These are phyloP conservation scores for Coluber constrictor DNA, from an alignment of 2,797 vertebrate genomes.

Conservation along the genomic window DNA sequence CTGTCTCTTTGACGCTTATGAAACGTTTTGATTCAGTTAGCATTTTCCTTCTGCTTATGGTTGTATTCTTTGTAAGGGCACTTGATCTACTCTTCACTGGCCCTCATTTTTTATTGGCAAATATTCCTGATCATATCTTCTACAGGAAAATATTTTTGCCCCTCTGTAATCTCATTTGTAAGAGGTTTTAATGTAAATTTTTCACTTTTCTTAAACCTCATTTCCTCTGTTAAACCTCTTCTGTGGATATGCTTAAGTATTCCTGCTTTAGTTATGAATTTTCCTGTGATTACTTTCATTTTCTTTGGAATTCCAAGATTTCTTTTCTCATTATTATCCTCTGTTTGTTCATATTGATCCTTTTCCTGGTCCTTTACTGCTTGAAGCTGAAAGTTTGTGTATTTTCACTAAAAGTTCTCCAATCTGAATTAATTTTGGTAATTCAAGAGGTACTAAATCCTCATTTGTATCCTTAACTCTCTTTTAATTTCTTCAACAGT, in stretches of 20 bases:
- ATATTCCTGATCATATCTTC: neutral
- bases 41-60: neutral
- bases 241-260: neutral
- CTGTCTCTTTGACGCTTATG: neutral
- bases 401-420: neutral
- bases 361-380: neutral
- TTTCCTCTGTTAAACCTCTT: neutral
- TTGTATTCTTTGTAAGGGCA: neutral
- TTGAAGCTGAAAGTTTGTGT: neutral
- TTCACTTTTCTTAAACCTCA: neutral
- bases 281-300: neutral
- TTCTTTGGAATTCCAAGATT: neutral
- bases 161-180: neutral
- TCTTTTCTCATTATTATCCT: neutral
- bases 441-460: neutral
- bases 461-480: neutral
- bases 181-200: neutral
- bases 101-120: neutral
- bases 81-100: neutral
- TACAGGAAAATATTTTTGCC: neutral
- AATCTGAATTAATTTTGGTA: neutral
- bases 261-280: neutral
- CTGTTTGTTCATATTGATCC: neutral
- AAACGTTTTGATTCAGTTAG: neutral
- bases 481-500: neutral